Evolutionary conservation across 2,113 vertebrate genomes (phyloP).

Genomic region (Corythornis cristatus): DNA sequence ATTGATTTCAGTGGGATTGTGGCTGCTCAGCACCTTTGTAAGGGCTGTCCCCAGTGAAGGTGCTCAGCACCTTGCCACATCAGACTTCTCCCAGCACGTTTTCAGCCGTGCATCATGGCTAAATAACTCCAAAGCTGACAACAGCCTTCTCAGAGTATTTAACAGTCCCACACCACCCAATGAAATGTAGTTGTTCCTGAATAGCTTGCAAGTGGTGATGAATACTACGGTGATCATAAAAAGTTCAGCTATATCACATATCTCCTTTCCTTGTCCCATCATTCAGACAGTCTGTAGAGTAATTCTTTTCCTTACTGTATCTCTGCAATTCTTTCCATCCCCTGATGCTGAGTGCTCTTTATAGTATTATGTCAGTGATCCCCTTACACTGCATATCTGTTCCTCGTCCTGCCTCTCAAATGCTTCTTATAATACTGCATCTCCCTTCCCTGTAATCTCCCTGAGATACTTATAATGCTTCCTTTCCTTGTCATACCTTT

Average conservation of each 20-base stretch:
- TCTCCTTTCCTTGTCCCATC: not conserved
- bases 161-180: not conserved
- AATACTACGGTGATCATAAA: not conserved
- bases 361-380: conserved; percentile 15
- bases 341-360: not conserved
- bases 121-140: not conserved
- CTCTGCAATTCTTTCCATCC: not conserved
- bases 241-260: not conserved
- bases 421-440: not conserved
- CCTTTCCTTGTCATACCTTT: conserved; percentile 15
- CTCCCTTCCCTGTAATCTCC: conserved; percentile 28
- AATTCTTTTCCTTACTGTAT: not conserved
- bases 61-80: not conserved
- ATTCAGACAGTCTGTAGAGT: not conserved
- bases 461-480: not conserved
- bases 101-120: not conserved
- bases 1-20: not conserved
- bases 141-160: not conserved
- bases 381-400: not conserved
- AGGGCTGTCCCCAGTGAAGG: not conserved
- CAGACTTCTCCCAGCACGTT: not conserved
- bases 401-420: conserved; percentile 37
- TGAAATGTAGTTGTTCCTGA: not conserved
- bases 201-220: not conserved
- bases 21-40: conserved; percentile 16